Base-by-base conservation (phyloP, 2,888 invertebrate genomes). In the Nomada flava region DNA sequence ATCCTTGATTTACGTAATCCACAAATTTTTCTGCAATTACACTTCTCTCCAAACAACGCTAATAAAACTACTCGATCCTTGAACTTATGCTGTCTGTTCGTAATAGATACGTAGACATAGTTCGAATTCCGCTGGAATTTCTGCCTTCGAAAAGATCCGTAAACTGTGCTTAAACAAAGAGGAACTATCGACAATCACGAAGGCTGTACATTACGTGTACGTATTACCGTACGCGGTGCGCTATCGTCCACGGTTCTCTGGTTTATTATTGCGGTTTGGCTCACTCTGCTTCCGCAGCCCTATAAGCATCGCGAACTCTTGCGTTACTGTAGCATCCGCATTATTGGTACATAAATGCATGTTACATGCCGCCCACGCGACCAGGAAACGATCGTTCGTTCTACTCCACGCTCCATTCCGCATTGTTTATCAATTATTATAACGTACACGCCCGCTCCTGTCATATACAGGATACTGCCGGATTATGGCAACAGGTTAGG, bases 391-490 rank as follows among this genome's bases (percentile, higher is more conserved):
- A 81, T 76, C 83, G 57, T 60, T 69, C 76, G 75, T 85, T 79
- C 82, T 55, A 79, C 64, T 60, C 57, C 79, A n/a, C 76, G 69
- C 77, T 83, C 80, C 85, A 87, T 86, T 86, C 87, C 88, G 85
- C 87, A 85, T 88, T 88, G 89, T 88, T 90, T 90, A 90, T 89
- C 89, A 88, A 90, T 89, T 89, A 88, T 87, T 84, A 86, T 86
- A 83, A 87, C 84, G 83, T 84, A 72, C 73, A 77, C 65, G 73
- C 79, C 67, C 71, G 68, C 69, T 81, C 74, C 74, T 68, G 79
- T 79, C 80, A 47, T 67, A 57, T 53, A 72, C 63, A 59, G 57
- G 67, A 77, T 75, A 84, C 68, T 52, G 75, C 52, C 55, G 62
- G 71, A 77, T 84, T 50, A 62, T 60, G n/a, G 44, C 55, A 50